These are phyloP conservation scores for Chloromyia formosa DNA, from an alignment of 2,888 invertebrate species.

Conservation along the genomic window DNA sequence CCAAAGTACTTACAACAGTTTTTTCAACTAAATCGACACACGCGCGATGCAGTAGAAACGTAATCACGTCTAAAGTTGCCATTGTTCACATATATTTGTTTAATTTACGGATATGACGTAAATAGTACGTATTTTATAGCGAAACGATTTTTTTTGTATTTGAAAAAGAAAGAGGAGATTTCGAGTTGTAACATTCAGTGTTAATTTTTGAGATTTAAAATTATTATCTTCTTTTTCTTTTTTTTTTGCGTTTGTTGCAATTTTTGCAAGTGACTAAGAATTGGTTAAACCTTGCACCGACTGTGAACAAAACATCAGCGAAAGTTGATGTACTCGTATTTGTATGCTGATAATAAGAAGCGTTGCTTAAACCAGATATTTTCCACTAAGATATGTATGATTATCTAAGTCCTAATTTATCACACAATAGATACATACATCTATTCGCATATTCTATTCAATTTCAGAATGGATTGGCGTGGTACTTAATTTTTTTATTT, in stretches of 20 bases:
- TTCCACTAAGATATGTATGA: not conserved
- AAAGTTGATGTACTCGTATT: too few relatives aligned
- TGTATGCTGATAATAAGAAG: too few relatives aligned
- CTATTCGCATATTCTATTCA: conserved; percentile 5
- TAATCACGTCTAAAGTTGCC: conserved; percentile 26
- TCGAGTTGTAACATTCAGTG: not conserved
- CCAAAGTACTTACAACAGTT: conserved; percentile 28
- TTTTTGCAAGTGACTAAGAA: too few relatives aligned
- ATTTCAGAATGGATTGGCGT: not conserved
- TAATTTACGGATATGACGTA: not conserved
- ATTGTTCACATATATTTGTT: not conserved
- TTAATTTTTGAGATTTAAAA: conserved; percentile 6
- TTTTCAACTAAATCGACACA: conserved; percentile 30
- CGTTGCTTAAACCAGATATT: too few relatives aligned
- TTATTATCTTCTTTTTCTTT: not conserved
- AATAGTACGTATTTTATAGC: not conserved
- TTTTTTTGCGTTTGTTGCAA: too few relatives aligned
- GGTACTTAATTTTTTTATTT: too few relatives aligned
- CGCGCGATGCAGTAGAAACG: not conserved
- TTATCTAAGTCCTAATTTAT: not conserved
- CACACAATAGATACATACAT: not conserved
- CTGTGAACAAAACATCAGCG: too few relatives aligned
- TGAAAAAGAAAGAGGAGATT: not conserved
- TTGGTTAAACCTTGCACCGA: too few relatives aligned
- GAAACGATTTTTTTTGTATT: not conserved